Evolutionary conservation across 1,140 invertebrate species (phyloP).

Genomic region (Oreohelix idahoensis): DNA sequence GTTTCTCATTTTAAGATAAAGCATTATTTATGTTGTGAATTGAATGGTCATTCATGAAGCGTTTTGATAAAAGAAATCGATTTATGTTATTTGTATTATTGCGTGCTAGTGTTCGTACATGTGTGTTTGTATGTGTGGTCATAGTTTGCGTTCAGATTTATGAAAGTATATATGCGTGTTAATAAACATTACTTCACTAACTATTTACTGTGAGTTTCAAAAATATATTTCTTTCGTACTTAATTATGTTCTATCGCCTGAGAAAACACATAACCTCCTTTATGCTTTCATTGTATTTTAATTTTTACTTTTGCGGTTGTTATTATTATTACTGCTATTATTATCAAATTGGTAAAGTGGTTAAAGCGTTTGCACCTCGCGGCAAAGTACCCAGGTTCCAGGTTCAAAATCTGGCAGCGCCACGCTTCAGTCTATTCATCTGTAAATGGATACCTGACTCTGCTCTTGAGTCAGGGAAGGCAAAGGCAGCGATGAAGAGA

Average conservation of each 20-base stretch:
- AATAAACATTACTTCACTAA: not conserved
- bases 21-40: conserved; percentile 22
- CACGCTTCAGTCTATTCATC: too few relatives aligned
- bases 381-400: too few relatives aligned
- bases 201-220: not conserved
- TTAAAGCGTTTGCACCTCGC: too few relatives aligned
- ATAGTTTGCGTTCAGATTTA: not conserved
- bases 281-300: not conserved
- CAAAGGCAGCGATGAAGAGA: too few relatives aligned
- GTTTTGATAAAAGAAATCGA: conserved; percentile 8
- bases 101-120: not conserved
- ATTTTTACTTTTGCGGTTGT: not conserved
- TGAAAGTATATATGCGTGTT: not conserved
- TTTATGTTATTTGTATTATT: not conserved
- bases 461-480: too few relatives aligned
- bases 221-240: not conserved
- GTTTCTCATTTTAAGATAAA: conserved; percentile 25
- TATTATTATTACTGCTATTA: not conserved
- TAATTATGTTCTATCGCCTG: not conserved
- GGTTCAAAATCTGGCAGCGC: too few relatives aligned
- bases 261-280: not conserved
- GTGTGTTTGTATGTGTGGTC: not conserved
- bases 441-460: too few relatives aligned
- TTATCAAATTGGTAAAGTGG: not conserved
- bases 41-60: conserved; percentile 19